Conservation (phyloP, 2,888 invertebrate species). For the Cheilosia grossa region DNA sequence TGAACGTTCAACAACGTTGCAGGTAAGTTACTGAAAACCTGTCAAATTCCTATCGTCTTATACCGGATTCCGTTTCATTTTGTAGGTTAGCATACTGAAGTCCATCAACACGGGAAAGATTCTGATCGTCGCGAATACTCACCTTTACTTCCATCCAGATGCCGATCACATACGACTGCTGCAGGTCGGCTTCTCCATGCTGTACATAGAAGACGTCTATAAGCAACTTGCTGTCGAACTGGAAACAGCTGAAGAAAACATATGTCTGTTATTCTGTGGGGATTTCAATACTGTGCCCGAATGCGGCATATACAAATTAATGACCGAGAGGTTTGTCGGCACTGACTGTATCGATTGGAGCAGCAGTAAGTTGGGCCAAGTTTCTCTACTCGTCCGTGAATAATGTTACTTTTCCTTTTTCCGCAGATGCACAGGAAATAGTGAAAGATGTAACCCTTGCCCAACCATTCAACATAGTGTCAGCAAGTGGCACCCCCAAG, state of each 20-base stretch:
- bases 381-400: too few species aligned
- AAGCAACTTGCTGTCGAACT: slow-evolving; percentile 78
- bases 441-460: slow-evolving; percentile 86
- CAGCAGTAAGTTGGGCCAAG: slow-evolving; percentile 86
- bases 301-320: slow-evolving; percentile 91
- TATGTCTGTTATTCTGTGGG: slow-evolving; percentile 92
- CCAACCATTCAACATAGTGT: slow-evolving; percentile 87
- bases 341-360: slow-evolving; percentile 89
- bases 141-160: slow-evolving; percentile 96
- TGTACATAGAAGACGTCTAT: slow-evolving; percentile 87
- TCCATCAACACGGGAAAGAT: slow-evolving; percentile 85
- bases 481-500: slow-evolving; percentile 92
- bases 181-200: slow-evolving; percentile 90
- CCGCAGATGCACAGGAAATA: slow-evolving; percentile 88
- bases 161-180: slow-evolving; percentile 94
- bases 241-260: slow-evolving; percentile 79
- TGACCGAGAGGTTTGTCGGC: slow-evolving; percentile 88
- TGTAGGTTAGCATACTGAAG: slow-evolving; percentile 85
- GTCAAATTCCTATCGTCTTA: too few species aligned
- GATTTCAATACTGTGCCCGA: slow-evolving; percentile 96
- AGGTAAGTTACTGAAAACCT: slow-evolving; percentile 82
- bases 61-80: background rate
- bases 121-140: slow-evolving; percentile 92
- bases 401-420: background rate
- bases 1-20: slow-evolving; percentile 87